Evolutionary conservation across 2,113 vertebrate species (phyloP).

Genomic region (Archocentrus centrarchus): DNA sequence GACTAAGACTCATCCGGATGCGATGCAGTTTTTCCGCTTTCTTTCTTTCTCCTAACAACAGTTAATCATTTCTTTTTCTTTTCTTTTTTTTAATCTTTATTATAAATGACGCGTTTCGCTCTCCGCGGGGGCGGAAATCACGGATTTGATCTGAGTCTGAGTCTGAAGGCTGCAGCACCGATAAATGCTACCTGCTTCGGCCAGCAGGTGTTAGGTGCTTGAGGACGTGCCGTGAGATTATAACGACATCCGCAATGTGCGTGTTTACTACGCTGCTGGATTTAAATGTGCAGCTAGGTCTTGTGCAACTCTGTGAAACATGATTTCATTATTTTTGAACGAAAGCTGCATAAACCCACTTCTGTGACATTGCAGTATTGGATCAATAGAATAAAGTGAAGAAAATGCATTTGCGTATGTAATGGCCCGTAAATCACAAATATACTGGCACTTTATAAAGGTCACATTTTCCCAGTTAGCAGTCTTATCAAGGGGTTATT

Average conservation of each 20-base stretch:
- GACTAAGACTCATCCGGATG: slow-evolving; percentile 77
- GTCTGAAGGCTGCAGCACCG: neutral
- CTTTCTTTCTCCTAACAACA: slow-evolving; percentile 44
- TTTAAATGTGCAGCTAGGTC: neutral
- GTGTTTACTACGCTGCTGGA: neutral
- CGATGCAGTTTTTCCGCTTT: slow-evolving; percentile 43
- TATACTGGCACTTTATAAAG: neutral
- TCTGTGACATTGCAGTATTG: neutral
- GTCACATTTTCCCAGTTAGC: neutral
- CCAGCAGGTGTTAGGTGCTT: neutral
- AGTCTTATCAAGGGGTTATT: neutral
- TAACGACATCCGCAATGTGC: neutral
- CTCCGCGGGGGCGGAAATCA: no score
- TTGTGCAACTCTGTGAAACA: neutral
- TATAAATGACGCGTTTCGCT: slow-evolving; percentile 17
- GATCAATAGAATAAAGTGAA: neutral
- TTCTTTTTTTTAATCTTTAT: slow-evolving; percentile 24
- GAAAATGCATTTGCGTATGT: neutral
- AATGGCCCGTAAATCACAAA: neutral
- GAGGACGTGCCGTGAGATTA: neutral
- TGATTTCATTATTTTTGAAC: no score
- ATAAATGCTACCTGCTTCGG: neutral
- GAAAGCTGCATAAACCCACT: neutral
- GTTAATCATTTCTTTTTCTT: slow-evolving; percentile 39
- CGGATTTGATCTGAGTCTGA: no score